Base-by-base conservation (phyloP, 2,113 vertebrate genomes). In the Dascyllus trimaculatus region DNA sequence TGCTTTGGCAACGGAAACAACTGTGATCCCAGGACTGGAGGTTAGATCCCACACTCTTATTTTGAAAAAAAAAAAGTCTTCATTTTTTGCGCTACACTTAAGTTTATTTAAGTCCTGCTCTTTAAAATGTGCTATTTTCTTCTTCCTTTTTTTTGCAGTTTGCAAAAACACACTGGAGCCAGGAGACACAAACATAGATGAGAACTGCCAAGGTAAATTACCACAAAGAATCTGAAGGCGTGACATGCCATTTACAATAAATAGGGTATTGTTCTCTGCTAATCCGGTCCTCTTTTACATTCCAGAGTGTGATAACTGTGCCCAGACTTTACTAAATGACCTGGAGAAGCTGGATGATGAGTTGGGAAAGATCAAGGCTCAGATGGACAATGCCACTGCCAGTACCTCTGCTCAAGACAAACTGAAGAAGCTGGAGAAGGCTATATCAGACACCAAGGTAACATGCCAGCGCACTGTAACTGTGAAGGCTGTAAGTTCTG, bases 241-340 rank as follows among this genome's bases (percentile, higher is more conserved):
- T 58, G 24, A 13, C 21, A 49, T 56, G 25, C 4, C 40, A 11
- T 59, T 74, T 25, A 19, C 11, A 21, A n/a, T 43, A 61, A 46
- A n/a, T n/a, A 1, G 0, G 11, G 11, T 32, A 25, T 21, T 2
- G 26, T 18, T n/a, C 10, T 53, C 73, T 77, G 24, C 26, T 53
- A 25, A 61, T 43, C 11, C 1, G 21, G 26, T 13, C 3, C 15
- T 73, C 32, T 2, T 70, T 46, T 87, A 64, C 75, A 21, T 84
- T 93, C 18, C 92, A 99, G 98, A 96, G 32, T 99, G 98, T 0
- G 96, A 96, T 68, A 98, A 92, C 83, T 99, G 98, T 78, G 96
- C 96, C n/a, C 91, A 95, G 81, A 97, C 95, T 0, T 93, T 99
- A 53, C 87, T 98, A 22, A 75, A 89, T 0, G 97, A 98, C 76